Base-by-base conservation (phyloP, 2,797 vertebrate species). In the Karalla daura region DNA sequence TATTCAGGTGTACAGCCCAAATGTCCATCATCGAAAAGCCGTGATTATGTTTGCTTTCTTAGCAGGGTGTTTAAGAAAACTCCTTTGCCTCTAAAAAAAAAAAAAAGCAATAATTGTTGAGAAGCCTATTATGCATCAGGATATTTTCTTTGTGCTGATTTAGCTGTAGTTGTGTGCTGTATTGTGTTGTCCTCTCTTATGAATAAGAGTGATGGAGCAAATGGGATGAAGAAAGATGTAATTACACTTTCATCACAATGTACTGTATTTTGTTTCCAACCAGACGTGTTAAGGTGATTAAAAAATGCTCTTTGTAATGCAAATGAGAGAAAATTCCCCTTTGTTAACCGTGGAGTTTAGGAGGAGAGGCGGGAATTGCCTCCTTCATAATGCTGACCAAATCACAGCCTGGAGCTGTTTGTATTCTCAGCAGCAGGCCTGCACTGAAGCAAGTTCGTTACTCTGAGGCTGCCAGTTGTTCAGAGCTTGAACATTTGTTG, bases 291-390 rank as follows among this genome's bases (percentile, higher is more conserved):
- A 14, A 21, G 28, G 13, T 15, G 5, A 49, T 58, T 47, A 33
- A 54, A 49, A n/a, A 17, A 46, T 7, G 28, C 1, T 51, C 17
- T 58, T 45, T 21, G 7, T 54, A n/a, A 60, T 49, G 47, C 49
- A 74, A 47, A 55, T 28, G 7, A 47, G 5, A 40, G n/a, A 37
- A 44, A 24, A 37, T 13, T 27, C 9, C 7, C 4, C 20, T 37
- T 25, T 72, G 17, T 39, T 24, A 30, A 41, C 20, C 33, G 35
- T 25, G 25, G 36, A 27, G 5, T 25, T 41, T 18, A 27, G 15
- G 10, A 4, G 39, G n/a, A 36, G 7, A 18, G 23, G n/a, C 15
- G 8, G 18, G 18, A 12, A 28, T 5, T 3, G 8, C 17, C 15
- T 10, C 4, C 6, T 3, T 18, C 2, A 65, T 17, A 30, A 17